These are phyloP conservation scores for Akabosia matsudoensis DNA, from an alignment of 1,140 invertebrate genomes.

Conservation along the genomic window DNA sequence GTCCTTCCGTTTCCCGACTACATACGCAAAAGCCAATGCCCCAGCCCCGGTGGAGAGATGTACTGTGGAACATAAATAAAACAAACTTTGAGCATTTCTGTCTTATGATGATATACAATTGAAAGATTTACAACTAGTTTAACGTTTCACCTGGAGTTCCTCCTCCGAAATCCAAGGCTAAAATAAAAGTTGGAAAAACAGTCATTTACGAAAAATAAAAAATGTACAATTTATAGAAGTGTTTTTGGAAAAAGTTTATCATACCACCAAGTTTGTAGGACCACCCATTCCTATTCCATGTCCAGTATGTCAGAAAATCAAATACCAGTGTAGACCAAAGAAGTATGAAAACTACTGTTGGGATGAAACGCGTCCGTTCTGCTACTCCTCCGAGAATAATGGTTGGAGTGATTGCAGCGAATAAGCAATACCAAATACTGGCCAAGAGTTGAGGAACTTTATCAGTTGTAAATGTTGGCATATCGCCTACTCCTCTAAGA, in stretches of 20 bases:
- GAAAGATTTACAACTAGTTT: background rate
- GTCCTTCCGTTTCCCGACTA: slow-evolving; percentile 40
- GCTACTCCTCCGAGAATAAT: slow-evolving; percentile 43
- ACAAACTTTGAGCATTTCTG: too few relatives aligned
- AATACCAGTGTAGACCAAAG: slow-evolving; percentile 38
- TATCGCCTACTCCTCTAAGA: slow-evolving; percentile 30
- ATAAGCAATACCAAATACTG: slow-evolving; percentile 44
- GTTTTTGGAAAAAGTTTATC: slow-evolving; percentile 1
- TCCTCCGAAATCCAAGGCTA: slow-evolving; percentile 37
- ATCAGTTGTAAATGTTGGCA: slow-evolving; percentile 25
- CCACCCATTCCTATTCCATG: slow-evolving; percentile 41
- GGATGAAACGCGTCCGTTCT: slow-evolving; percentile 37
- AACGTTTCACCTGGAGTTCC: too few relatives aligned
- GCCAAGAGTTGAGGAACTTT: slow-evolving; percentile 39
- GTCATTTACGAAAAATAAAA: slow-evolving; percentile 4
- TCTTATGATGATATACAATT: too few relatives aligned
- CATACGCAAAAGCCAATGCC: slow-evolving; percentile 38
- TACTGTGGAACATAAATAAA: too few relatives aligned
- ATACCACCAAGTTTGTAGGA: slow-evolving; percentile 19
- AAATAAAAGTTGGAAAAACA: too few relatives aligned
- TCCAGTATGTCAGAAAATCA: slow-evolving; percentile 42
- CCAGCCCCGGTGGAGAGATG: slow-evolving; percentile 41
- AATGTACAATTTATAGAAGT: background rate
- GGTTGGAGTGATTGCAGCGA: slow-evolving; percentile 42
- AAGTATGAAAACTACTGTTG: slow-evolving; percentile 38